These are phyloP conservation scores for Kryptolebias marmoratus DNA, from an alignment of 2,113 vertebrate species.

Conservation along the genomic window DNA sequence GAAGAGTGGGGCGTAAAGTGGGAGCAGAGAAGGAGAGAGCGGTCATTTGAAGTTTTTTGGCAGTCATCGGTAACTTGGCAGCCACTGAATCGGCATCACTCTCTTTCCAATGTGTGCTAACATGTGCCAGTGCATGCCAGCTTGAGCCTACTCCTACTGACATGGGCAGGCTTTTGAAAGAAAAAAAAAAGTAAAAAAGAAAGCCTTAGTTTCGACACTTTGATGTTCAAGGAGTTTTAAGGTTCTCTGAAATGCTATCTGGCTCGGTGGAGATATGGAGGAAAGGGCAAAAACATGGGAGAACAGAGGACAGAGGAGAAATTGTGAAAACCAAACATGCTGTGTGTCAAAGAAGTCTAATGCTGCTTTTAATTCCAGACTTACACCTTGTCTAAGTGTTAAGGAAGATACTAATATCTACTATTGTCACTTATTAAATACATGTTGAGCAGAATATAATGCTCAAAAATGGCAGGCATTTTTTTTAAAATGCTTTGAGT, in stretches of 20 bases:
- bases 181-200: conserved; percentile 19
- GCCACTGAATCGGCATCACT: conserved; percentile 23
- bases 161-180: conserved; percentile 33
- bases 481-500: too few species aligned
- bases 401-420: too few species aligned
- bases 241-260: conserved; percentile 49
- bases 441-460: too few species aligned
- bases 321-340: conserved; percentile 15
- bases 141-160: conserved; percentile 49
- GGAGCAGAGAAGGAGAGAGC: conserved; percentile 45
- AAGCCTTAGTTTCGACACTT: conserved; percentile 46
- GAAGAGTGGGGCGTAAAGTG: conserved; percentile 6
- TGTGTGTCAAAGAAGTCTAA: neutral
- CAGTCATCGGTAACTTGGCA: conserved; percentile 72
- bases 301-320: conserved; percentile 21
- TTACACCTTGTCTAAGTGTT: too few species aligned
- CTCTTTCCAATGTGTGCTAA: conserved; percentile 52
- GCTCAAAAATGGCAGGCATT: too few species aligned
- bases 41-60: conserved; percentile 73
- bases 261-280: conserved; percentile 43
- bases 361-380: neutral
- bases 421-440: too few species aligned
- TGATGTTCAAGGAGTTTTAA: conserved; percentile 58
- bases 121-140: conserved; percentile 49
- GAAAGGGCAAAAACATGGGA: conserved; percentile 4